Base-by-base conservation (phyloP, 1,140 invertebrate species). In the Pteromalus puparum region DNA sequence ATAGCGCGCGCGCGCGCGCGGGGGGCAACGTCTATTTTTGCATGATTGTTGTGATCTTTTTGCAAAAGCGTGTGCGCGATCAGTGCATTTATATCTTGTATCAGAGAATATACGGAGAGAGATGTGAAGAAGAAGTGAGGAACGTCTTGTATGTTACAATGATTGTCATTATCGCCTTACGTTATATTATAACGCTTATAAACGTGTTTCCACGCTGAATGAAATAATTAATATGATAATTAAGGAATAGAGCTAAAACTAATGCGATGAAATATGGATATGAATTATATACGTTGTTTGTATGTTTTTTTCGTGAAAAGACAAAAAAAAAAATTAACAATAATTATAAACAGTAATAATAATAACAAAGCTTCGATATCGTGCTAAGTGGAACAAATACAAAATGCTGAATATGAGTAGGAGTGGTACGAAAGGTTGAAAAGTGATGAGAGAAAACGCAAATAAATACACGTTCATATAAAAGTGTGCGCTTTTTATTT, bases 1-100 rank as follows among this genome's bases (percentile, higher is more conserved):
- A 81, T 75, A 24, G 46, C 26, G 18, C 24, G 28, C 38, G 9
- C 73, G 72, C 30, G 30, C 30, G 30, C n/a, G n/a, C n/a, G 30
- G 6, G n/a, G 65, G 84, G 76, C 86, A 86, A 89, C 84, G 65
- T 89, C 87, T 90, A 91, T 91, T 90, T 91, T 91, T 91, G 88
- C 90, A 92, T 91, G 88, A 90, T 88, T 91, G 83, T 91, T 91
- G 89, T 89, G 86, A 89, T 91, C 83, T 83, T 67, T 92, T 90
- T 90, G 87, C 86, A 89, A 90, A 90, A 89, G 84, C 88, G 34
- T 21, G 74, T 83, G 70, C 74, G 42, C 48, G 48, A 83, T 87
- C 84, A 85, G 84, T 88, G 73, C 87, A 90, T 88, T 90, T 89
- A 90, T 89, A 87, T 84, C 78, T 88, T 81, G 84, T 70, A 70